phyloP scores from a whole-genome alignment of 2,797 vertebrate genomes.

The Prunella strophiata region DNA sequence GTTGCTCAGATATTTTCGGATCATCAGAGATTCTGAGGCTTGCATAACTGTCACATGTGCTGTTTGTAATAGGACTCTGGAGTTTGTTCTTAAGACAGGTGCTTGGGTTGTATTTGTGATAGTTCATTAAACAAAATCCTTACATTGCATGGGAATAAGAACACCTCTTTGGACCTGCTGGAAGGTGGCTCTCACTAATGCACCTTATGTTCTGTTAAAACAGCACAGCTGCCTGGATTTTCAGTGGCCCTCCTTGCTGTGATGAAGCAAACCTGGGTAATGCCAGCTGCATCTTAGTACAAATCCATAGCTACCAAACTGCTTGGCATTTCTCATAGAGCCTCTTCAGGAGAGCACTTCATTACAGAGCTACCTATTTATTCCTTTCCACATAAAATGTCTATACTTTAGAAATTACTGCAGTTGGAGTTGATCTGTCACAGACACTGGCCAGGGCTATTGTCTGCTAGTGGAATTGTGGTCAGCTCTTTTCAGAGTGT shows the following conservation, averaged over 20 bases:
- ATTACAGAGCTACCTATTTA: background rate
- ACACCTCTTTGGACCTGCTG: background rate
- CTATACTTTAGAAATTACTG: background rate
- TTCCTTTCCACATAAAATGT: background rate
- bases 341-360: background rate
- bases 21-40: background rate
- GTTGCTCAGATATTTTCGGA: slow-evolving; percentile 30
- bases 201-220: background rate
- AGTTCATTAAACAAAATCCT: background rate
- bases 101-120: background rate
- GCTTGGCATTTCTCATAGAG: background rate
- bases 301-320: background rate
- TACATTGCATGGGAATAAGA: background rate
- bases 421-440: background rate
- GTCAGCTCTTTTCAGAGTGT: background rate
- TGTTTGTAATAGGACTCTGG: background rate
- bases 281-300: background rate
- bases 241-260: background rate
- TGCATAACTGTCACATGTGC: slow-evolving; percentile 16
- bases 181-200: background rate
- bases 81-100: slow-evolving; percentile 22
- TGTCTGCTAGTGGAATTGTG: background rate
- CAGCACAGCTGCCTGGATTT: background rate
- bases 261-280: background rate
- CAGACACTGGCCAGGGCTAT: background rate